Percentiles rank a stretch among this genome's conserved stretches.
phyloP scores from a whole-genome alignment of 1,140 invertebrate species.

The Bradysia coprophila region DNA sequence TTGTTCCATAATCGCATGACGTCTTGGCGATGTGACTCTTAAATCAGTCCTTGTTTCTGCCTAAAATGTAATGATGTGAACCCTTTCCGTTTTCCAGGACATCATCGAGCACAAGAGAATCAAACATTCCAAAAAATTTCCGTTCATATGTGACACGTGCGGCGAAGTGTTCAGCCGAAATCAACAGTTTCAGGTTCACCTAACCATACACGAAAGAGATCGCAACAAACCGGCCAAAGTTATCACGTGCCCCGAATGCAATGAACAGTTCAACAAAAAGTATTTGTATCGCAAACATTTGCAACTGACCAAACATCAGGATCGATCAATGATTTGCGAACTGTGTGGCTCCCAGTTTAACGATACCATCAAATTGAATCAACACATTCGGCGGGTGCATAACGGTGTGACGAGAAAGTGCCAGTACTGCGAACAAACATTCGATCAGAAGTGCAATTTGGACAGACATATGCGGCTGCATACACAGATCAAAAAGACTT shows the following conservation, averaged over 20 bases:
- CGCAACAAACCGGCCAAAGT: background rate
- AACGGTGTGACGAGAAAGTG: slow-evolving; percentile 14
- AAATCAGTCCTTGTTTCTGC: too few relatives aligned
- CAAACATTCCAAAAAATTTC: slow-evolving; percentile 21
- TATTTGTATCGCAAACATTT: slow-evolving; percentile 20
- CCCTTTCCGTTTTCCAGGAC: slow-evolving; percentile 15
- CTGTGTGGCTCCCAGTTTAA: slow-evolving; percentile 19
- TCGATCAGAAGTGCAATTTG: slow-evolving; percentile 20
- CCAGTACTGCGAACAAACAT: slow-evolving; percentile 24
- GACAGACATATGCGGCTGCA: slow-evolving; percentile 23
- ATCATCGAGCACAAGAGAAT: slow-evolving; percentile 20
- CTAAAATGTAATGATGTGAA: too few relatives aligned
- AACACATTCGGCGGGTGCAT: slow-evolving; percentile 20
- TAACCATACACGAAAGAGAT: slow-evolving; percentile 23
- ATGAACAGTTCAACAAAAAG: slow-evolving; percentile 17
- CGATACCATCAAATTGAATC: slow-evolving; percentile 18
- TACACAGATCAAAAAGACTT: slow-evolving; percentile 21
- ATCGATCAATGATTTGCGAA: slow-evolving; percentile 15
- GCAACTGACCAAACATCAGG: slow-evolving; percentile 19
- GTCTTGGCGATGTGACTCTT: too few relatives aligned
- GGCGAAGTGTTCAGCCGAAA: slow-evolving; percentile 22
- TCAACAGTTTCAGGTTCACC: slow-evolving; percentile 22
- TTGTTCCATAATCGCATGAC: too few relatives aligned
- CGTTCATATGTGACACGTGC: slow-evolving; percentile 22
- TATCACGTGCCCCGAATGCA: slow-evolving; percentile 15